Evolutionary conservation across 2,113 vertebrate genomes (phyloP).

Genomic region (Phalacrocorax pelagicus): DNA sequence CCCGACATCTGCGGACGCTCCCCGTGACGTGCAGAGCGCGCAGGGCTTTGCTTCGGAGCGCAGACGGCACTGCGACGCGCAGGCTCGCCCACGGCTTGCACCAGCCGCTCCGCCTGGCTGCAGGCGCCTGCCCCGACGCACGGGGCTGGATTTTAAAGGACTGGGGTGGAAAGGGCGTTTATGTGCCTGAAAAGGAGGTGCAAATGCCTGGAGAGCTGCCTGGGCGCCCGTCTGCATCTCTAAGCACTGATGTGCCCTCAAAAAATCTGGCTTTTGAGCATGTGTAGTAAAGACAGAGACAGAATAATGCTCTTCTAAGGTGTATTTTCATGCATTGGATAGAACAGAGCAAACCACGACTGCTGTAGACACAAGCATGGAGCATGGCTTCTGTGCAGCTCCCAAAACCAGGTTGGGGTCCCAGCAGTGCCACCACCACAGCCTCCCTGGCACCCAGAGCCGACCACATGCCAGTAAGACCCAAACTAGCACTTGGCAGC

Average conservation of each 20-base stretch:
- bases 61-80: background rate
- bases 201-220: background rate
- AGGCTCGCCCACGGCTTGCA: background rate
- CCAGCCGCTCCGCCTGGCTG: background rate
- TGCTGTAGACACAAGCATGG: background rate
- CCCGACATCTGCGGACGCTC: fast-evolving
- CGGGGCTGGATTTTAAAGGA: background rate
- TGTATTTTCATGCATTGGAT: background rate
- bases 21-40: fast-evolving
- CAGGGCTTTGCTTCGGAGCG: background rate
- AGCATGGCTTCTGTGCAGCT: background rate
- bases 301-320: background rate
- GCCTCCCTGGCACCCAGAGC: background rate
- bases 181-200: background rate
- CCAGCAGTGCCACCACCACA: background rate
- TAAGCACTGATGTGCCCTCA: background rate
- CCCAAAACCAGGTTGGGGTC: background rate
- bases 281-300: background rate
- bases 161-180: background rate
- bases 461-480: background rate
- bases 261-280: background rate
- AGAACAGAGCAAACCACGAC: background rate
- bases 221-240: fast-evolving
- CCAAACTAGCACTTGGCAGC: background rate
- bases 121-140: background rate